phyloP scores from a whole-genome alignment of 2,888 invertebrate species.

The Gandaritis pyraliata region DNA sequence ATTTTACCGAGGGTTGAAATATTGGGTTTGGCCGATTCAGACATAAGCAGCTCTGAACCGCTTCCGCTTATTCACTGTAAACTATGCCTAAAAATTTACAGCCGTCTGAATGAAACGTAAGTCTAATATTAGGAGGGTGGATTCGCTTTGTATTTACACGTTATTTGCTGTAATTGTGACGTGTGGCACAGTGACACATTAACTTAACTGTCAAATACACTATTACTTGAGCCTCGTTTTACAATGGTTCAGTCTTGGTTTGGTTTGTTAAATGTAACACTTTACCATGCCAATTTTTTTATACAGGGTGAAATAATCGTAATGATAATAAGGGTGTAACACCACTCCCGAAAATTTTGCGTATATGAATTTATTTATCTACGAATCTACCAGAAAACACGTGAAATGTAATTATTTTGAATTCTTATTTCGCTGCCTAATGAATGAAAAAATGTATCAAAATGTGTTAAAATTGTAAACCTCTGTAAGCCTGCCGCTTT shows the following conservation, averaged over 20 bases:
- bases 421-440: too few species aligned
- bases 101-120: conserved; percentile 59
- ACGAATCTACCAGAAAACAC: neutral
- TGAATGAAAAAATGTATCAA: neutral
- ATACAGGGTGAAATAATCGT: too few species aligned
- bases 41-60: neutral
- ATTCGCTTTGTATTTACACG: conserved; percentile 46
- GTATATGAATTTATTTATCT: too few species aligned
- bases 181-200: conserved; percentile 33
- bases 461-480: neutral
- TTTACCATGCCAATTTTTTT: too few species aligned
- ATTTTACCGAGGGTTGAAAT: too few species aligned
- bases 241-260: neutral
- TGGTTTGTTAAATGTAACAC: neutral
- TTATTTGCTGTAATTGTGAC: conserved; percentile 38
- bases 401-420: conserved; percentile 1
- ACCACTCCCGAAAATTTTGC: too few species aligned
- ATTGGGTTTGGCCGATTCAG: too few species aligned
- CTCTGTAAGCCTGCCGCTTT: neutral
- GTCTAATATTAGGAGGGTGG: conserved; percentile 69
- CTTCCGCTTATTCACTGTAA: neutral
- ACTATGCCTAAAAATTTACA: conserved; percentile 43
- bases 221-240: neutral
- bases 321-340: too few species aligned
- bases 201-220: conserved; percentile 30